Base-by-base conservation (phyloP, 1,140 invertebrate species). In the Atopsyche davidsoni region DNA sequence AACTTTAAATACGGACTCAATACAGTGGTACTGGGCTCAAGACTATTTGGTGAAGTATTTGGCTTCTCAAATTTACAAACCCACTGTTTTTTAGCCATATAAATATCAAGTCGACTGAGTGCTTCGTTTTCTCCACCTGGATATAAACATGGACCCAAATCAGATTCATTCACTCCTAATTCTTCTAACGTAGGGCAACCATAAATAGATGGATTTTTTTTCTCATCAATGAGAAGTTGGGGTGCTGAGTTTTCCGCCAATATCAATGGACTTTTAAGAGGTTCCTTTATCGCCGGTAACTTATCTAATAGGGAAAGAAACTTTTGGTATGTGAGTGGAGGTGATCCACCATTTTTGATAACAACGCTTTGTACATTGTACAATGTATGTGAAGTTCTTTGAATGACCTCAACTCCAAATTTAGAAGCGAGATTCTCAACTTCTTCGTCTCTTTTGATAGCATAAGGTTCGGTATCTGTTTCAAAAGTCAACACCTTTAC, bases 1-100 rank as follows among this genome's bases (percentile, higher is more conserved):
- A 86, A 86, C 58, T 83, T 81, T 1, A 87, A 60, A 59, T 87
- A 87, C 0, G 85, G 83, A 63, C 83, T 86, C 10, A 87, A 64
- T 9, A 83, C 83, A 48, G 83, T 87, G 19, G 83, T 85, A 57
- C 81, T 84, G 1, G 81, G 79, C 59, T 83, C 75, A 16, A 86
- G 64, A 23, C 82, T 85, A 53, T 85, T 85, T 10, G 83, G 81
- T 1, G 79, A 77, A 44, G 84, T 84, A 46, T 85, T 85, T 4
- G 85, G 85, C 58, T 83, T 83, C 57, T 85, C 83, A 75, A 87
- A 87, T 51, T 73, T 79, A 31, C 81, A 80, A 11, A 86, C 78
- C 82, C 82, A 87, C 25, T 78, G 58, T 61, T 83, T 79, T 57
- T 77, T 73, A 34, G 65, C 66, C 55, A 86, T 65, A 34, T 78